These are phyloP conservation scores for Oreochromis spilurus DNA, from an alignment of 2,113 vertebrate genomes.

Conservation along the genomic window DNA sequence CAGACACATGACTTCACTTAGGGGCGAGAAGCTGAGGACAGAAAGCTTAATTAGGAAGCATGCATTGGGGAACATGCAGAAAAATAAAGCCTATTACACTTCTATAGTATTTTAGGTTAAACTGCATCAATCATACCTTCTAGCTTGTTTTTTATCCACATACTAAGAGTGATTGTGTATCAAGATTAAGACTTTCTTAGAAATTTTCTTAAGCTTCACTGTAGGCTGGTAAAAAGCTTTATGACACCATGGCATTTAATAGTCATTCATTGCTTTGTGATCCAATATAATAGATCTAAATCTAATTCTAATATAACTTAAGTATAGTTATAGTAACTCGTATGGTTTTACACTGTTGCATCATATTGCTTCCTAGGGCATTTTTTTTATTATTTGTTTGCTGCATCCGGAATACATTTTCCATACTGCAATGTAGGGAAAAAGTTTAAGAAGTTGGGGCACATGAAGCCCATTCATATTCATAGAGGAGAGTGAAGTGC, in stretches of 20 bases:
- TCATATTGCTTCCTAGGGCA: neutral
- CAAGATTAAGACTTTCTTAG: neutral
- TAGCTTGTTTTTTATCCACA: neutral
- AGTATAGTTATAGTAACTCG: neutral
- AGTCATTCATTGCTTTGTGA: neutral
- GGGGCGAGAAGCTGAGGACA: neutral
- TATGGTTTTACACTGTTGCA: neutral
- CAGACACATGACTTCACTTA: constrained; percentile 3
- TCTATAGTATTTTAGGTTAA: neutral
- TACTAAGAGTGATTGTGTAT: neutral
- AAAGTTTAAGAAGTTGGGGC: constrained; percentile 2
- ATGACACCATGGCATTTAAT: neutral
- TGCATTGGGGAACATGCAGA: neutral
- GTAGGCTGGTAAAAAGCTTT: neutral
- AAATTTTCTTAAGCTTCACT: neutral
- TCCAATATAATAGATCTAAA: neutral
- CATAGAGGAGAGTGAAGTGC: constrained; percentile 2
- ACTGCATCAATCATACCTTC: neutral
- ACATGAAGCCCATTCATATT: constrained; percentile 32
- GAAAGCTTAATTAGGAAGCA: constrained; percentile 9
- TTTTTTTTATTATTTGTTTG: neutral
- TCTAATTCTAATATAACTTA: neutral
- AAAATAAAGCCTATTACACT: constrained; percentile 7
- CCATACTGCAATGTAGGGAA: neutral
- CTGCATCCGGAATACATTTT: neutral